Base-by-base conservation (phyloP, 2,113 vertebrate species). In the Oryzias curvinotus region DNA sequence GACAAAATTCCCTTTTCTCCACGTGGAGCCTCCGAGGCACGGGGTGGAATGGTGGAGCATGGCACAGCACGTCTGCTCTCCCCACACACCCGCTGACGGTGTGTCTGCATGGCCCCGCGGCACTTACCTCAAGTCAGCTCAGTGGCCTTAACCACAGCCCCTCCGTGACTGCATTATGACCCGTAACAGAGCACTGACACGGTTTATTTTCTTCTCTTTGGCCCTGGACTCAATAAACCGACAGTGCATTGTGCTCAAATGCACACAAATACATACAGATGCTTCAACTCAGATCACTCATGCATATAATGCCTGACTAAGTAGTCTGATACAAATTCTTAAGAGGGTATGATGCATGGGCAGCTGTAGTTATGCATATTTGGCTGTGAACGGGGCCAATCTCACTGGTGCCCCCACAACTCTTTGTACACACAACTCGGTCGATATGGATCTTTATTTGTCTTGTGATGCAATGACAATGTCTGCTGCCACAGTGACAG, bases 401-500 rank as follows among this genome's bases (percentile, higher is more conserved):
- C 63, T 61, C 63, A 5, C 73, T 2, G 56, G 71, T 70, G 76
- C 82, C 78, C 76, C 82, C 26, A 53, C 77, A 58, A 62, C 68
- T 78, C 82, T 85, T 85, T 89, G 81, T 81, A 49, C 71, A 77
- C 71, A 73, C 60, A 68, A 81, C 50, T 16, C 54, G 64, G 52
- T 69, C 47, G 80, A 81, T 82, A 82, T 75, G 82, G 78, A 82
- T 72, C 75, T 82, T 72, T 76, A 80, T 87, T 88, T 87, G 80
- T 82, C 84, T 75, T 87, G 68, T 62, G 71, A 80, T n/a, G 69
- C 12, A 43, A 72, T 70, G 82, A 82, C 88, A 85, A 85, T 78
- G 78, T 83, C 90, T 88, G 83, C 78, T 63, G 80, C 84, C 64
- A 65, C 85, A 76, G 85, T 88, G 92, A 92, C 87, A 71, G 69